Percentiles rank a stretch among this genome's conserved stretches.
Conservation (phyloP, 2,888 invertebrate genomes). For the Ypsolopha scabrella region DNA sequence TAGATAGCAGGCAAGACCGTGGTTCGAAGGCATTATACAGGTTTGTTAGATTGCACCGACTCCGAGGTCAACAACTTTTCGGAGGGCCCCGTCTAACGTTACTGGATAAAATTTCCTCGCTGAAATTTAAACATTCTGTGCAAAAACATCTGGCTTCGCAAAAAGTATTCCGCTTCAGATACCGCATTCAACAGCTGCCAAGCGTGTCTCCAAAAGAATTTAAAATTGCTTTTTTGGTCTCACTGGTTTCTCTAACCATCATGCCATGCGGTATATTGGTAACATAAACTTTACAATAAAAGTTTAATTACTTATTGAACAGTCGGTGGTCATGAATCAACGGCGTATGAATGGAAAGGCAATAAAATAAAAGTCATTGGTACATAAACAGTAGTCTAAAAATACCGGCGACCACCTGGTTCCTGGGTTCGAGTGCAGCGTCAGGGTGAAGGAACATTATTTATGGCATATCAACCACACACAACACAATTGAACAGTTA, state of each 20-base stretch:
- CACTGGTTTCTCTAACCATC: not conserved
- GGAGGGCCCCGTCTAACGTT: slow-evolving; percentile 26
- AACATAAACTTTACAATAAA: not conserved
- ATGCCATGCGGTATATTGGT: not conserved
- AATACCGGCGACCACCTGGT: slow-evolving; percentile 62
- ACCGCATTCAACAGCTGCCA: slow-evolving; percentile 43
- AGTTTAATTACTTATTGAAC: slow-evolving; percentile 7
- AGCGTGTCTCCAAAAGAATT: slow-evolving; percentile 14
- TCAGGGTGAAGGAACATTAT: slow-evolving; percentile 30
- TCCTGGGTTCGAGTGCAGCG: slow-evolving; percentile 38
- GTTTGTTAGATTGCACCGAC: not conserved
- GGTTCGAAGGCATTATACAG: too few species aligned
- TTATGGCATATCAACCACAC: slow-evolving; percentile 44
- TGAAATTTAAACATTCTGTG: slow-evolving; percentile 49
- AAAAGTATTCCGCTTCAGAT: slow-evolving; percentile 61
- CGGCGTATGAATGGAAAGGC: slow-evolving; percentile 35
- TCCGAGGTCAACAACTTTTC: too few species aligned
- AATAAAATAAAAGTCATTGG: slow-evolving; percentile 51
- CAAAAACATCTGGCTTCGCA: slow-evolving; percentile 40
- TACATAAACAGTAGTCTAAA: slow-evolving; percentile 50
- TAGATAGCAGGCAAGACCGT: too few species aligned
- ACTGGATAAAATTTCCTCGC: slow-evolving; percentile 42
- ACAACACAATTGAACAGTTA: slow-evolving; percentile 51
- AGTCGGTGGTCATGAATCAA: slow-evolving; percentile 41
- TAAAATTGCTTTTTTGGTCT: slow-evolving; percentile 10